Conservation (phyloP, 2,797 vertebrate species). For the Cheirogaleus major region DNA sequence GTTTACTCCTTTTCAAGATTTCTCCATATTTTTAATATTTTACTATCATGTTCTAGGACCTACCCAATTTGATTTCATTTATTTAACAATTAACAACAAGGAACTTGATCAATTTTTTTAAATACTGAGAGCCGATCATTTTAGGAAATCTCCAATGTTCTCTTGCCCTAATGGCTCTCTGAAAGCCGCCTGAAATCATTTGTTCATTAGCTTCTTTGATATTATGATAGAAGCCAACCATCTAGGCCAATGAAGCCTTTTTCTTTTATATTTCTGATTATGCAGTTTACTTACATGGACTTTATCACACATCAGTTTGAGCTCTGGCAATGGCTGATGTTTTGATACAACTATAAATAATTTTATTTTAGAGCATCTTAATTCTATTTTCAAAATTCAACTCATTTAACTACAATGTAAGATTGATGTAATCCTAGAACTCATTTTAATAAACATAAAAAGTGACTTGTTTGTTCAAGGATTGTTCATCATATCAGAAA, state of each 20-base stretch:
- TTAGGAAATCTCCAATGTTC: background rate
- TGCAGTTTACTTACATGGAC: background rate
- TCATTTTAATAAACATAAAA: background rate
- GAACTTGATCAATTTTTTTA: background rate
- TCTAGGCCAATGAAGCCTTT: background rate
- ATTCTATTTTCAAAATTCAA: background rate
- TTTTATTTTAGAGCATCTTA: background rate
- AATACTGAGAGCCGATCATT: background rate
- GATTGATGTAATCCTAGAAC: background rate
- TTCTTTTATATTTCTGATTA: constrained; percentile 28
- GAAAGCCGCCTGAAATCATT: background rate
- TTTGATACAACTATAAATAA: background rate
- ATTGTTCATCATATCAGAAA: background rate
- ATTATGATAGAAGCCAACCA: background rate
- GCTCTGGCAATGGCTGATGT: background rate
- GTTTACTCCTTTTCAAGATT: background rate
- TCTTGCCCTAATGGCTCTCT: background rate
- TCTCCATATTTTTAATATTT: background rate
- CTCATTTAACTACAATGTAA: background rate
- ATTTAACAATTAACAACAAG: background rate
- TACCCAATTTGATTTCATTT: background rate
- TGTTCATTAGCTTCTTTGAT: background rate
- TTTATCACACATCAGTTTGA: background rate
- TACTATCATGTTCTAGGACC: background rate
- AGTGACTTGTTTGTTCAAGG: background rate